A percentile compares a stretch with the other conserved stretches of the same genome.
Conservation (phyloP, 1,140 invertebrate genomes). For the Aleiodes sp. region DNA sequence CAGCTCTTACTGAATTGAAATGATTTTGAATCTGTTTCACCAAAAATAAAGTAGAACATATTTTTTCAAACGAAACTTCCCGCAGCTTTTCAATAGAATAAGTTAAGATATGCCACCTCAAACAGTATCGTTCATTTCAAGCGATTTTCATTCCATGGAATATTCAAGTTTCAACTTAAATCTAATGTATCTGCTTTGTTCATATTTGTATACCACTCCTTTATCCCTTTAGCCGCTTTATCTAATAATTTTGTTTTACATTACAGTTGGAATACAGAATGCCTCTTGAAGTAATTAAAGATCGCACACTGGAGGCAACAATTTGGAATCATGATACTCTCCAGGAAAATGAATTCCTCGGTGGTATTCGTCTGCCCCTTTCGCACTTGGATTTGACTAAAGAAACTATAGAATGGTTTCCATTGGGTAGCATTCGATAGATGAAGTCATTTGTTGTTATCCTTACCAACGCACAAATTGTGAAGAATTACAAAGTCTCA, state of each 20-base stretch:
- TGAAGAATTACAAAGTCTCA: neutral
- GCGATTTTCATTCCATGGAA: too few species aligned
- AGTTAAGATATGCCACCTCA: too few species aligned
- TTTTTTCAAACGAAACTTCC: too few species aligned
- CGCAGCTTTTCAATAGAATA: too few species aligned
- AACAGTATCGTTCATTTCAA: too few species aligned
- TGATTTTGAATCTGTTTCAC: too few species aligned
- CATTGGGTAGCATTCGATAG: constrained; percentile 70
- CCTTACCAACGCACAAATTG: neutral
- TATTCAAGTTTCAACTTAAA: too few species aligned
- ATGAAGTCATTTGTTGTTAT: constrained; percentile 19
- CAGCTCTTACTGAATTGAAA: too few species aligned
- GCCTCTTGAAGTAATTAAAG: constrained; percentile 81
- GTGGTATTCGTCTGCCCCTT: constrained; percentile 84
- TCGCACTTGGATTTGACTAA: constrained; percentile 75
- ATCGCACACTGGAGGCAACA: constrained; percentile 85
- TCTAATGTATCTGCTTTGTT: too few species aligned
- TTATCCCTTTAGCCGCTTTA: neutral
- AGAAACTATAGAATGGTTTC: constrained; percentile 84
- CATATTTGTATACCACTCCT: neutral
- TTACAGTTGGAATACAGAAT: constrained; percentile 87
- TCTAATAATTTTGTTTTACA: constrained; percentile 35
- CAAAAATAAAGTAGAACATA: too few species aligned
- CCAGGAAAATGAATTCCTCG: constrained; percentile 95
- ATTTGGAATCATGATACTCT: constrained; percentile 95